Conservation (phyloP, 2,888 invertebrate genomes). For the Harpalus rufipes region DNA sequence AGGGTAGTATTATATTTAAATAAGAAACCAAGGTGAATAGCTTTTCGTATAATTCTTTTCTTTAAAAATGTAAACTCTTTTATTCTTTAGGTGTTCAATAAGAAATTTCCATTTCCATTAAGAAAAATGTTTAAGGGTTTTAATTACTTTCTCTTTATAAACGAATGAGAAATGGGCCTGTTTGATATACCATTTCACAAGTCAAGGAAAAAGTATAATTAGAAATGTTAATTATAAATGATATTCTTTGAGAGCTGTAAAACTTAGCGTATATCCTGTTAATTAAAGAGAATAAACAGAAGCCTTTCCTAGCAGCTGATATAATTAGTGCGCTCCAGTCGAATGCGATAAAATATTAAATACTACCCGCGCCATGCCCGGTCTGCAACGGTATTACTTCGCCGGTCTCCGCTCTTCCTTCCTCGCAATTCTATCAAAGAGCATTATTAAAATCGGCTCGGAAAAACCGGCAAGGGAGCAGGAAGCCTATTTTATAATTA, state of each 20-base stretch:
- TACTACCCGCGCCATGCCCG: neutral
- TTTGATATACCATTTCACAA: neutral
- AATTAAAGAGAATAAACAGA: constrained; percentile 40
- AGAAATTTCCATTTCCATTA: neutral
- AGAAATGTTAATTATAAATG: constrained; percentile 21
- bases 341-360: constrained; percentile 42
- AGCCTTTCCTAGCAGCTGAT: neutral
- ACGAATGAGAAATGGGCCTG: neutral
- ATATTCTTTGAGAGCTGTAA: neutral
- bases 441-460: constrained; percentile 37
- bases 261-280: constrained; percentile 31
- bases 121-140: neutral
- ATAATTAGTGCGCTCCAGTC: constrained; percentile 36
- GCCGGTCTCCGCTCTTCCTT: neutral
- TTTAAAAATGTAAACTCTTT: neutral
- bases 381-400: neutral
- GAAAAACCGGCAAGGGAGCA: constrained; percentile 32
- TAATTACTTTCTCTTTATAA: neutral
- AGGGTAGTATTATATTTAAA: too few species aligned
- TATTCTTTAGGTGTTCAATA: neutral
- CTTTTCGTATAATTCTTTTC: neutral
- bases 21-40: too few species aligned
- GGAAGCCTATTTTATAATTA: constrained; percentile 2
- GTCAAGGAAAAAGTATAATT: constrained; percentile 18
- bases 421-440: constrained; percentile 18